Evolutionary conservation across 2,888 invertebrate genomes (phyloP).

Genomic region (Drosophila diplacantha): DNA sequence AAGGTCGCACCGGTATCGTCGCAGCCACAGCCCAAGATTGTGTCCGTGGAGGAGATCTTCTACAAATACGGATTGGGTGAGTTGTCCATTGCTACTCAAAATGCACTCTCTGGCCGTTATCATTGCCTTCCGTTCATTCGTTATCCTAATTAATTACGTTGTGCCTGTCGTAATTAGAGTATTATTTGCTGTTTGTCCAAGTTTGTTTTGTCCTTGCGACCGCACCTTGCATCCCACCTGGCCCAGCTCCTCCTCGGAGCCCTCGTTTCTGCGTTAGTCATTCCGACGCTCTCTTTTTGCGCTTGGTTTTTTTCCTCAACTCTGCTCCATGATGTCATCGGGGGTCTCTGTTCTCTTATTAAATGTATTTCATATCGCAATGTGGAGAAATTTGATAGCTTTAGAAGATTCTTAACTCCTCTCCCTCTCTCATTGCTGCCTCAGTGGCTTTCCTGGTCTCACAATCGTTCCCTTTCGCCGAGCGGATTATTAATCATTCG

Average conservation of each 20-base stretch:
- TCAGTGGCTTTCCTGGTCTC: not conserved
- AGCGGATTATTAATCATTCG: constrained; percentile 13
- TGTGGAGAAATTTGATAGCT: constrained; percentile 23
- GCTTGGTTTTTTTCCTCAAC: constrained; percentile 16
- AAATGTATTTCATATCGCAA: constrained; percentile 27
- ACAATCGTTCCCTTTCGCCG: not conserved
- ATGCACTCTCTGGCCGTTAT: not conserved
- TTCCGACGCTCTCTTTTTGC: constrained; percentile 21
- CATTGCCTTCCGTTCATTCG: constrained; percentile 8
- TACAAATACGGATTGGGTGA: constrained; percentile 83
- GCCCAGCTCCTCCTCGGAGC: constrained; percentile 4
- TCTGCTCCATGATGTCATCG: constrained; percentile 33
- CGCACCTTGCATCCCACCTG: constrained; percentile 38
- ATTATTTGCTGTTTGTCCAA: constrained; percentile 22
- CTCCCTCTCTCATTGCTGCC: not conserved
- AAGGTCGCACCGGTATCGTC: constrained; percentile 24
- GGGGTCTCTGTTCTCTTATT: constrained; percentile 15
- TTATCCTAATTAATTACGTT: constrained; percentile 25
- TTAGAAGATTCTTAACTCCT: constrained; percentile 2
- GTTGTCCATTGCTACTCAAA: constrained; percentile 64
- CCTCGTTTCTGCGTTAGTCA: constrained; percentile 20
- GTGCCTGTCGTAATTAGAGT: constrained; percentile 19
- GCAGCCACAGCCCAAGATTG: constrained; percentile 70
- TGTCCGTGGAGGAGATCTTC: constrained; percentile 82
- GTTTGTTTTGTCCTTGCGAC: constrained; percentile 31